Percentiles rank a stretch among this genome's conserved stretches.
These are phyloP conservation scores for Anoplolepis gracilipes DNA, from an alignment of 1,140 invertebrate genomes.

Conservation along the genomic window DNA sequence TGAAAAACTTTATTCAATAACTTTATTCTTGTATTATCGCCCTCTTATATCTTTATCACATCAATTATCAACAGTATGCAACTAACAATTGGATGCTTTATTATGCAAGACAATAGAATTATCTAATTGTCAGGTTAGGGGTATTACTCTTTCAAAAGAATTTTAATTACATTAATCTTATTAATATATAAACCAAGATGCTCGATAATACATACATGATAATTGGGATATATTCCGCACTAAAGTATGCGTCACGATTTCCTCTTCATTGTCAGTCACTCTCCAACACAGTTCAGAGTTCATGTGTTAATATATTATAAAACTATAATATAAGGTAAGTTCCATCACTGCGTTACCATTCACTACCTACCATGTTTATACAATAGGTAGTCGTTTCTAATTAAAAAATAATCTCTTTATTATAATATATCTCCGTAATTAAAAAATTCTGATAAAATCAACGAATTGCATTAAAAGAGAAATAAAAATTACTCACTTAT, in stretches of 20 bases:
- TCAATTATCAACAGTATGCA: background rate
- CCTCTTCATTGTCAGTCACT: slow-evolving; percentile 16
- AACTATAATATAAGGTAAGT: too few relatives aligned
- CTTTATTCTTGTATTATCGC: too few relatives aligned
- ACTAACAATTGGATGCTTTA: background rate
- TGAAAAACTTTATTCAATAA: too few relatives aligned
- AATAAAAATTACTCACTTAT: background rate
- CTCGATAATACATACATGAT: slow-evolving; percentile 6
- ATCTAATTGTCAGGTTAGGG: too few relatives aligned
- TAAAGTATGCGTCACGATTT: slow-evolving; percentile 5
- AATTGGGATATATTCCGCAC: background rate
- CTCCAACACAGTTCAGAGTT: slow-evolving; percentile 14
- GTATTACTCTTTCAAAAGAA: slow-evolving; percentile 52
- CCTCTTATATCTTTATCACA: too few relatives aligned
- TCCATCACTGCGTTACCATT: background rate
- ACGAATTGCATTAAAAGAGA: too few relatives aligned
- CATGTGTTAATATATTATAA: too few relatives aligned
- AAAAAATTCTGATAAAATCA: too few relatives aligned
- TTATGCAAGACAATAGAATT: too few relatives aligned
- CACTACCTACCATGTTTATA: background rate
- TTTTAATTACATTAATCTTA: slow-evolving; percentile 50
- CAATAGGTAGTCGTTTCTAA: background rate
- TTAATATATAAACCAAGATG: slow-evolving; percentile 22
- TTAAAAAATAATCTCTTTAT: background rate
- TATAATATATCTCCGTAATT: too few relatives aligned